phyloP scores from a whole-genome alignment of 2,888 invertebrate genomes.

The Lobophora halterata region DNA sequence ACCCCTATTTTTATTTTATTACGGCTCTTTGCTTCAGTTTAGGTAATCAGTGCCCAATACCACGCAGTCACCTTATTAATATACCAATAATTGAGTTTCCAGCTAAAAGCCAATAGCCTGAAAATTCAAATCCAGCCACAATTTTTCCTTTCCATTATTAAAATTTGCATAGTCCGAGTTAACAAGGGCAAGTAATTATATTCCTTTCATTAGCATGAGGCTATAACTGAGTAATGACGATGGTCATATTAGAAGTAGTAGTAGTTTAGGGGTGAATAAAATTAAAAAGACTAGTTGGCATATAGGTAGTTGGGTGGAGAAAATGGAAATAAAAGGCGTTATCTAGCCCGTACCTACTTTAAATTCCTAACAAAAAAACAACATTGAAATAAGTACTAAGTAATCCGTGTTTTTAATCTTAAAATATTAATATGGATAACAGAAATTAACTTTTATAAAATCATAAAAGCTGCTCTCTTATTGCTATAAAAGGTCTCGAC shows the following conservation, averaged over 20 bases:
- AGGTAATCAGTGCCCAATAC: slow-evolving; percentile 26
- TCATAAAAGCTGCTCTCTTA: slow-evolving; percentile 3
- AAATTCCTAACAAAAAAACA: too few relatives aligned
- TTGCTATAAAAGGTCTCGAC: slow-evolving; percentile 2
- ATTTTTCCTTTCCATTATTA: slow-evolving; percentile 25
- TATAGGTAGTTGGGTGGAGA: too few relatives aligned
- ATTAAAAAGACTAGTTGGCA: too few relatives aligned
- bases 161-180: slow-evolving; percentile 24
- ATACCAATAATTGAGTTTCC: slow-evolving; percentile 50
- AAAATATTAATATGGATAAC: too few relatives aligned
- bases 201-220: slow-evolving; percentile 7
- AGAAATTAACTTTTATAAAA: background rate
- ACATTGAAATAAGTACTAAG: too few relatives aligned
- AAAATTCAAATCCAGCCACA: slow-evolving; percentile 35
- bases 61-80: slow-evolving; percentile 38
- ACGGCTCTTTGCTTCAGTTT: too few relatives aligned
- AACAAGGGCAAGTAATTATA: slow-evolving; percentile 12
- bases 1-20: too few relatives aligned
- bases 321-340: too few relatives aligned
- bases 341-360: too few relatives aligned
- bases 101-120: slow-evolving; percentile 37
- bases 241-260: too few relatives aligned
- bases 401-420: too few relatives aligned
- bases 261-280: too few relatives aligned
- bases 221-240: slow-evolving; percentile 5